Evolutionary conservation across 2,113 vertebrate genomes (phyloP), one percentile per base, ranked within the genome.

Genomic region (Lepisosteus osseus): DNA sequence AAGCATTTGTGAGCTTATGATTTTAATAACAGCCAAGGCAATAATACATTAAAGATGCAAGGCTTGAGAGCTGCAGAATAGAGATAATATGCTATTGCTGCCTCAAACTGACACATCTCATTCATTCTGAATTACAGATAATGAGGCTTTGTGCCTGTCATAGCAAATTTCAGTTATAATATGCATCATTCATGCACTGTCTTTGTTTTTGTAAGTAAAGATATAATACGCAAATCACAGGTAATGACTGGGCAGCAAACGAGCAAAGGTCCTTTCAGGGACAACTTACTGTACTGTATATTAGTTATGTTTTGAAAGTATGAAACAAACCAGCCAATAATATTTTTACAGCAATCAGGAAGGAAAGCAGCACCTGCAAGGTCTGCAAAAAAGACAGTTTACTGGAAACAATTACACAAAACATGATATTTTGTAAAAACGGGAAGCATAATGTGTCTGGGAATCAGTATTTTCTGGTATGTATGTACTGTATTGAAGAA

Each of bases 21-120:
- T 72, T 71, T 68, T 71, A 73, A 75, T 80, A 69, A 70, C 54
- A 70, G 43, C 62, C 67, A 3, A 14, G 65, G 45, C 67, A 70
- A 76, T 72, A 71, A 75, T 69, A 63, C 40, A 45, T 76, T 56
- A 54, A 76, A 73, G 66, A 79, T 43, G 61, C 62, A 64, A 17
- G 40, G 64, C 56, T 55, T 61, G 57, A 54, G 54, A 45, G 66
- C 72, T 77, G 78, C 61, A 59, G 54, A 41, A 67, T 44, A n/a
- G 64, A 80, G 78, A 80, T 80, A 80, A 80, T 67, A 55, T 61
- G 40, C 54, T 12, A 62, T 68, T 51, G 47, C 43, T 12, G 17
- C 59, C 15, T 42, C 61, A 11, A 65, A 69, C 72, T 72, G 70
- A 74, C 76, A 57, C 14, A 42, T 64, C 71, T 65, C 74, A 70